Conservation (phyloP, 2,113 vertebrate genomes). For the Sinocyclocheilus anophthalmus region DNA sequence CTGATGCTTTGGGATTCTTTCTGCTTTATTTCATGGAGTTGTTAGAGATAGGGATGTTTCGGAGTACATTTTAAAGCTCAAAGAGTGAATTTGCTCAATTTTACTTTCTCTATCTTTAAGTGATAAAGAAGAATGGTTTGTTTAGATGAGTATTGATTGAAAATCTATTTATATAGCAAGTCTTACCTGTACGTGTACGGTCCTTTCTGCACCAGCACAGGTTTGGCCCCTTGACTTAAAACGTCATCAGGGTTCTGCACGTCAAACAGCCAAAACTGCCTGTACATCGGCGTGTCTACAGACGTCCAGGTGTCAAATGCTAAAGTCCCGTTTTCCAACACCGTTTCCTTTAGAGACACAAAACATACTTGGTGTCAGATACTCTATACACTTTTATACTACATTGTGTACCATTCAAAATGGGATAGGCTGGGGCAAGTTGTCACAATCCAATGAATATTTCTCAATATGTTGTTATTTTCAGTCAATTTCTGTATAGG, state of each 20-base stretch:
- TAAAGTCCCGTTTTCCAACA: conserved; percentile 84
- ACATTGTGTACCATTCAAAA: not conserved
- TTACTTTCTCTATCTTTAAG: not conserved
- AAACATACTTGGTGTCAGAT: not conserved
- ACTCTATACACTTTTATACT: not conserved
- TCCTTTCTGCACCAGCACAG: conserved; percentile 82
- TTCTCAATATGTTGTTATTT: not conserved
- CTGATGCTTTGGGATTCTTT: not conserved
- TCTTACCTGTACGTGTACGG: conserved; percentile 91
- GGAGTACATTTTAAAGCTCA: not conserved
- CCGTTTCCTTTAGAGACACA: conserved; percentile 78
- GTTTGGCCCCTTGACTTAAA: conserved; percentile 64
- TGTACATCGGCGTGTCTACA: conserved; percentile 78
- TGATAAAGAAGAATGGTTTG: not conserved
- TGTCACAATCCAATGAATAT: not conserved
- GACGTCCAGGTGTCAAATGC: conserved; percentile 87
- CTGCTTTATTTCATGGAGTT: not conserved
- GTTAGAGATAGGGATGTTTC: not conserved
- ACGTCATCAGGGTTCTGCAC: conserved; percentile 84
- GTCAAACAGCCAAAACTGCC: conserved; percentile 92
- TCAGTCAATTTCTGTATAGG: not conserved
- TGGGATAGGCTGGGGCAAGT: not conserved
- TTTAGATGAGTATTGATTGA: not conserved
- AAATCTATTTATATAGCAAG: not conserved
- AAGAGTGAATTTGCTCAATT: not conserved